These are phyloP conservation scores for Semicossyphus pulcher DNA, from an alignment of 2,113 vertebrate genomes.

Conservation along the genomic window DNA sequence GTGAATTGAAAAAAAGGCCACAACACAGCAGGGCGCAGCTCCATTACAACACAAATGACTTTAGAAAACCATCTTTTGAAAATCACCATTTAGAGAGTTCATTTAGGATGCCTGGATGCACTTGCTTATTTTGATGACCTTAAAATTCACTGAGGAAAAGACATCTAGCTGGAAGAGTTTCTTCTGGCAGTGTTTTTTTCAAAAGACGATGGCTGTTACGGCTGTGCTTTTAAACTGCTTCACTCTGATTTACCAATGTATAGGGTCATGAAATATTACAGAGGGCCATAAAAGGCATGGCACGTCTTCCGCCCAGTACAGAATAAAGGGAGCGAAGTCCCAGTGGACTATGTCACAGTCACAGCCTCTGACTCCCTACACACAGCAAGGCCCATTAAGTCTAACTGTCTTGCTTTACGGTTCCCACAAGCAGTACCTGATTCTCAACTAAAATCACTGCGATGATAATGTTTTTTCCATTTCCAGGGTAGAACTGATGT, in stretches of 20 bases:
- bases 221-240: constrained; percentile 43
- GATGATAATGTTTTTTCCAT: constrained; percentile 68
- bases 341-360: constrained; percentile 67
- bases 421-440: constrained; percentile 42
- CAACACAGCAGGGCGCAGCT: constrained; percentile 54
- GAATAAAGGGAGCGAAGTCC: constrained; percentile 56
- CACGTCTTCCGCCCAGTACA: constrained; percentile 40
- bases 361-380: constrained; percentile 52
- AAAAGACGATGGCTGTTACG: constrained; percentile 16
- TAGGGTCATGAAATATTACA: constrained; percentile 80
- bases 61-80: constrained; percentile 52
- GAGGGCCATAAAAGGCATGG: constrained; percentile 65
- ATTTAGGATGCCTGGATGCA: constrained; percentile 66
- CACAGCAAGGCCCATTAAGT: constrained; percentile 78
- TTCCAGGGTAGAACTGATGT: constrained; percentile 51
- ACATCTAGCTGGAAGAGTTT: constrained; percentile 27
- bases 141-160: constrained; percentile 58
- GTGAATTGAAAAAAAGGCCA: constrained; percentile 48
- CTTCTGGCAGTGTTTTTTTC: constrained; percentile 42
- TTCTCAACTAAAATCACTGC: constrained; percentile 47
- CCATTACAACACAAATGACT: constrained; percentile 69
- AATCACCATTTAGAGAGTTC: constrained; percentile 56
- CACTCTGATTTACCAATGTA: constrained; percentile 63
- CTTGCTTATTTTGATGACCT: constrained; percentile 60
- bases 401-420: constrained; percentile 51